Percentiles rank a stretch among this genome's conserved stretches.
Conservation (phyloP, 2,888 invertebrate genomes). For the Drosophila quinaria region DNA sequence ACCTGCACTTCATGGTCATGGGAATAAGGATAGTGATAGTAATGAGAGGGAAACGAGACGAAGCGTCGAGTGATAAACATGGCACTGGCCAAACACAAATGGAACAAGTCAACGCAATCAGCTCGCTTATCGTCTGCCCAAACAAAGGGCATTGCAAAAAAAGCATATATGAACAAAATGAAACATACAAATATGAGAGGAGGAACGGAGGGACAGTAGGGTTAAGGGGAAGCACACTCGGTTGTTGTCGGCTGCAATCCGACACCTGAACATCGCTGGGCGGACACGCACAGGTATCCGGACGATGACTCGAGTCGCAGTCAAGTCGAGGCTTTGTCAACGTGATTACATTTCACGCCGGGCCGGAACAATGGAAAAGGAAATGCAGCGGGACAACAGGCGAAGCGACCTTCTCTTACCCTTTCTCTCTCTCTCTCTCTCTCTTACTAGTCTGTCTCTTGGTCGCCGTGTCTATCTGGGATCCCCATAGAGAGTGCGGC, state of each 20-base stretch:
- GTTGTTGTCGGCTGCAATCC: slow-evolving; percentile 33
- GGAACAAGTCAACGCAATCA: slow-evolving; percentile 54
- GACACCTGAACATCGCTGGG: slow-evolving; percentile 39
- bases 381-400: slow-evolving; percentile 5
- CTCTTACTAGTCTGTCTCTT: neutral
- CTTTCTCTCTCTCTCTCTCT: neutral
- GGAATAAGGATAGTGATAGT: neutral
- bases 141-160: slow-evolving; percentile 57
- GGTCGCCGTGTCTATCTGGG: slow-evolving; percentile 2
- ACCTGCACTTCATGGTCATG: slow-evolving; percentile 20
- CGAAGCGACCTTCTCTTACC: slow-evolving; percentile 1
- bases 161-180: neutral
- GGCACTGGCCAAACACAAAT: slow-evolving; percentile 53
- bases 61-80: slow-evolving; percentile 27
- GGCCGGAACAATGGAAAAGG: slow-evolving; percentile 59
- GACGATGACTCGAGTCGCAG: slow-evolving; percentile 7
- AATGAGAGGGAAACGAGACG: neutral
- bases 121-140: slow-evolving; percentile 56
- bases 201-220: neutral
- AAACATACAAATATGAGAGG: too few relatives aligned
- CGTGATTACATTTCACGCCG: slow-evolving; percentile 67
- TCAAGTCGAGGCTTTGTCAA: slow-evolving; percentile 49
- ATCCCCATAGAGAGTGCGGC: slow-evolving; percentile 16
- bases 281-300: slow-evolving; percentile 34
- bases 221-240: neutral